A percentile compares a stretch with the other conserved stretches of the same genome.
phyloP scores from a whole-genome alignment of 1,140 invertebrate genomes.

The Sminthurinus signatus region DNA sequence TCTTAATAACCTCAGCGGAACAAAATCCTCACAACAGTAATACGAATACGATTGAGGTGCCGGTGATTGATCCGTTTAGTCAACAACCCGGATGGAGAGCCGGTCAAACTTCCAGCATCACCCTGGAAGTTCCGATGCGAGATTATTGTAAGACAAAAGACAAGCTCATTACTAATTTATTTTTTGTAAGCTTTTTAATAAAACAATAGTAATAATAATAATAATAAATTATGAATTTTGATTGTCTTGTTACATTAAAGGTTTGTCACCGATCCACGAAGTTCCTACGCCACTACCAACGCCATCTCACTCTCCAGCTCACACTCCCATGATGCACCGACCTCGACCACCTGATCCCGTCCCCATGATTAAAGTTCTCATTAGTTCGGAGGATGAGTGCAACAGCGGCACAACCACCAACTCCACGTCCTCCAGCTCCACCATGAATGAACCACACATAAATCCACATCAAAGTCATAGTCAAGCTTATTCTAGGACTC shows the following conservation, averaged over 20 bases:
- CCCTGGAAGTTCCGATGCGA: slow-evolving; percentile 61
- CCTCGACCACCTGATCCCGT: slow-evolving; percentile 33
- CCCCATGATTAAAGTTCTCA: slow-evolving; percentile 32
- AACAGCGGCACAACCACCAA: not conserved
- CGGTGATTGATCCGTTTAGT: slow-evolving; percentile 41
- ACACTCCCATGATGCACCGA: slow-evolving; percentile 57
- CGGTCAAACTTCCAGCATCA: slow-evolving; percentile 46
- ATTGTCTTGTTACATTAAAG: too few relatives aligned
- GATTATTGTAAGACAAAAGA: slow-evolving; percentile 59
- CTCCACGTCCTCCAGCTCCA: not conserved
- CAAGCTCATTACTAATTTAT: too few relatives aligned
- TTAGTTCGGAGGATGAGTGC: slow-evolving; percentile 35
- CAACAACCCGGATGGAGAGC: slow-evolving; percentile 14
- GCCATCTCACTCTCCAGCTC: slow-evolving; percentile 54
- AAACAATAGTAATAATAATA: too few relatives aligned
- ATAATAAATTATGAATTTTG: too few relatives aligned
- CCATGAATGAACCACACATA: too few relatives aligned
- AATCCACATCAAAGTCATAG: too few relatives aligned
- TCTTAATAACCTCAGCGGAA: slow-evolving; percentile 34
- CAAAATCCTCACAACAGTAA: too few relatives aligned
- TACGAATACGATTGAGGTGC: slow-evolving; percentile 35
- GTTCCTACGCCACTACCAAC: slow-evolving; percentile 59
- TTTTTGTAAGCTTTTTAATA: too few relatives aligned
- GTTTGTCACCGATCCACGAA: slow-evolving; percentile 60
- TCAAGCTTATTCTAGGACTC: too few relatives aligned